phyloP scores from a whole-genome alignment of 2,797 vertebrate species.

The Chaenodraco wilsoni region DNA sequence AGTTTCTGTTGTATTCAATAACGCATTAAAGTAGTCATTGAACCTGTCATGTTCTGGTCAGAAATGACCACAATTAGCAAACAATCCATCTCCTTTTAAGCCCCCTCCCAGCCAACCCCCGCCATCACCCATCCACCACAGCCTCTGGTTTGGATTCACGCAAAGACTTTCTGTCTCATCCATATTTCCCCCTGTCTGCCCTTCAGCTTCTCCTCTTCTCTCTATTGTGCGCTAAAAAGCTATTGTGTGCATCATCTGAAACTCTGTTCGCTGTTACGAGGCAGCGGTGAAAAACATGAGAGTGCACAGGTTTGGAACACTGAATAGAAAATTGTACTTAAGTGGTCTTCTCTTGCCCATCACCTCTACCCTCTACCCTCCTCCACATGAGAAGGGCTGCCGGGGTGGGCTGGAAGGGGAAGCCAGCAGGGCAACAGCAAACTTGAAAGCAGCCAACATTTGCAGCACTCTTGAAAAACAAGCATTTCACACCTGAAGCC shows the following conservation, averaged over 20 bases:
- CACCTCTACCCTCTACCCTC: conserved; percentile 85
- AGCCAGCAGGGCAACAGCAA: conserved; percentile 83
- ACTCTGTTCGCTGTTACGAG: conserved; percentile 89
- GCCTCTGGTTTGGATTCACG: conserved; percentile 67
- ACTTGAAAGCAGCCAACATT: conserved; percentile 98
- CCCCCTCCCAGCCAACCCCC: conserved; percentile 64
- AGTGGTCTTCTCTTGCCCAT: conserved; percentile 94
- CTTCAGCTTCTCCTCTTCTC: conserved; percentile 89
- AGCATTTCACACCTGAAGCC: conserved; percentile 99
- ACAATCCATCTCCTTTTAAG: conserved; percentile 90
- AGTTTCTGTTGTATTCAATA: conserved; percentile 71
- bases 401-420: conserved; percentile 83
- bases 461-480: conserved; percentile 98
- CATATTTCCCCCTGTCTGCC: conserved; percentile 85
- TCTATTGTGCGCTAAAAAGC: conserved; percentile 92
- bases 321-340: conserved; percentile 99
- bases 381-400: conserved; percentile 89
- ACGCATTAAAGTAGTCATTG: conserved; percentile 89
- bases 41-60: conserved; percentile 90
- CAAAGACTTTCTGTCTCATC: conserved; percentile 76
- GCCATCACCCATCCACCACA: conserved; percentile 55
- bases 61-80: conserved; percentile 97
- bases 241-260: conserved; percentile 92
- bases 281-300: conserved; percentile 85
- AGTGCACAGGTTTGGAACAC: conserved; percentile 91